phyloP scores from a whole-genome alignment of 2,888 invertebrate species.

The Meteorus colon region DNA sequence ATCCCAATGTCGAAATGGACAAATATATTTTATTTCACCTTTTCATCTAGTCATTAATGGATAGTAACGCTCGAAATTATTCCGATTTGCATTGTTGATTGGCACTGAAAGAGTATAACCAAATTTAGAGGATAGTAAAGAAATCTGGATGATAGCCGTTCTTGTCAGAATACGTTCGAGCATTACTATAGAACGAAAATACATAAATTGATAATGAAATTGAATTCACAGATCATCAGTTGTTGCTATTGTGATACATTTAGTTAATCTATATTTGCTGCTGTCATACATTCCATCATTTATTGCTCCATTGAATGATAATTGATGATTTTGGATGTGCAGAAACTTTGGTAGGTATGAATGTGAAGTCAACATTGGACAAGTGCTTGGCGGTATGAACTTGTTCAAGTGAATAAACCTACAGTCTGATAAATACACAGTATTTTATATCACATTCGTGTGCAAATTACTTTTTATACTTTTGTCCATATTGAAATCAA shows the following conservation, averaged over 20 bases:
- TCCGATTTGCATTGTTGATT: too few relatives aligned
- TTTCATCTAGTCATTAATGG: background rate
- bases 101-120: too few relatives aligned
- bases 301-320: background rate
- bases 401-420: background rate
- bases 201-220: too few relatives aligned
- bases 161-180: too few relatives aligned
- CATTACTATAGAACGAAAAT: too few relatives aligned
- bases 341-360: constrained; percentile 3
- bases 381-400: background rate
- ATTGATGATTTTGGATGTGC: constrained; percentile 3
- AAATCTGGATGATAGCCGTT: too few relatives aligned
- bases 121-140: too few relatives aligned
- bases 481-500: too few relatives aligned
- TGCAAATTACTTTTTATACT: too few relatives aligned
- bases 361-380: constrained; percentile 11
- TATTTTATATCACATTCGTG: background rate
- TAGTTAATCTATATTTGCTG: background rate
- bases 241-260: background rate
- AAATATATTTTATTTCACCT: background rate
- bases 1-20: background rate
- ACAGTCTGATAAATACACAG: background rate
- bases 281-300: background rate
- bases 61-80: background rate
- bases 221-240: background rate